Conservation (phyloP, 2,797 vertebrate species). For the Alauda arvensis region DNA sequence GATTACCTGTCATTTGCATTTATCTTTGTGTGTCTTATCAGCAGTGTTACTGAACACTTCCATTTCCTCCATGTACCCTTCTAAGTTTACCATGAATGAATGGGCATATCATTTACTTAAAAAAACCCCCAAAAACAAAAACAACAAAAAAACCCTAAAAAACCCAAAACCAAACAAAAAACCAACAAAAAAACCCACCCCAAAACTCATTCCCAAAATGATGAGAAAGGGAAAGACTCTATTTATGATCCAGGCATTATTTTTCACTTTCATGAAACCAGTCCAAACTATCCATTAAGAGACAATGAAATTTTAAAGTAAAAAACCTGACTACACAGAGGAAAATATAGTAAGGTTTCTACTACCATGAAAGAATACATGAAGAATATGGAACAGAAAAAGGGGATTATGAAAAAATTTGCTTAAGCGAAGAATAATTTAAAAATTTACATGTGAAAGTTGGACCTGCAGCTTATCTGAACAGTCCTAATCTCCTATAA, state of each 20-base stretch:
- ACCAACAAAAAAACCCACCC: not conserved
- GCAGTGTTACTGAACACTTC: not conserved
- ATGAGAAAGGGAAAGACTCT: not conserved
- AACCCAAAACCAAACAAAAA: no score
- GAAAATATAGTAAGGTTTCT: not conserved
- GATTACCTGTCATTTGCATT: not conserved
- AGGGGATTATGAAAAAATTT: not conserved
- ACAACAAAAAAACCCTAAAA: not conserved
- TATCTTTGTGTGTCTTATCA: not conserved
- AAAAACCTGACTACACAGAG: not conserved
- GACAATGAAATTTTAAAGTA: not conserved
- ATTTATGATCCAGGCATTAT: not conserved
- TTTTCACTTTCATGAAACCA: not conserved
- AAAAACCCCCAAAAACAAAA: not conserved
- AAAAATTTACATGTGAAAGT: not conserved
- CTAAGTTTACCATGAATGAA: not conserved
- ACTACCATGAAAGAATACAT: not conserved
- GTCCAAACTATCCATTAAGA: not conserved
- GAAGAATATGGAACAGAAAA: not conserved
- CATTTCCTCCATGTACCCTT: not conserved
- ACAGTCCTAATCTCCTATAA: not conserved
- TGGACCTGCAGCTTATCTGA: not conserved
- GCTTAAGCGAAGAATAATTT: not conserved
- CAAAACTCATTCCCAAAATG: not conserved
- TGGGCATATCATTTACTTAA: not conserved